These are phyloP conservation scores for Hippocampus barbouri DNA, from an alignment of 2,113 vertebrate genomes.

Conservation along the genomic window DNA sequence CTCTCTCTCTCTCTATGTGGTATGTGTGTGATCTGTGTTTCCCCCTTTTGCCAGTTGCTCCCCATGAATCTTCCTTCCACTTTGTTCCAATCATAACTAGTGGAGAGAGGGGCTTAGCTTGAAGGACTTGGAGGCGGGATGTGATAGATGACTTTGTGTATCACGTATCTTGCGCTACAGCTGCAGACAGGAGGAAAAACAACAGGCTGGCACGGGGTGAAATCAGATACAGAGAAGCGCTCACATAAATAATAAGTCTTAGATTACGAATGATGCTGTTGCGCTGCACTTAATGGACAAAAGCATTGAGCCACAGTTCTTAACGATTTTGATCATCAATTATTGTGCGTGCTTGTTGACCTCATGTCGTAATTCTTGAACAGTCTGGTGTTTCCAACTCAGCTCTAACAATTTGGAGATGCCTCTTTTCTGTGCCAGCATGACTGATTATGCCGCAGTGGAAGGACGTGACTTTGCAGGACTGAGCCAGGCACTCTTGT, in stretches of 20 bases:
- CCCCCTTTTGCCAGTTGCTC: constrained; percentile 23
- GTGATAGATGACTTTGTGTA: constrained; percentile 65
- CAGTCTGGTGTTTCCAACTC: neutral
- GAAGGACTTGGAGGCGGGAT: constrained; percentile 10
- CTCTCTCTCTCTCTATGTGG: too few relatives aligned
- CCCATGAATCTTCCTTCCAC: constrained; percentile 32
- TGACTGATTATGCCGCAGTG: neutral
- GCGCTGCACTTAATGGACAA: neutral
- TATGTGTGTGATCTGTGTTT: too few relatives aligned
- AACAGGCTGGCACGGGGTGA: constrained; percentile 14
- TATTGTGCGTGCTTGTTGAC: neutral
- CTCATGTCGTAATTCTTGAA: neutral
- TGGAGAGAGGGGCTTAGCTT: constrained; percentile 26
- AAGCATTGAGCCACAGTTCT: neutral
- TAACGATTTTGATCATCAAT: neutral
- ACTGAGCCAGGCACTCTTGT: neutral
- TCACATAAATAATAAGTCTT: neutral
- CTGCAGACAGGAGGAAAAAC: constrained; percentile 31
- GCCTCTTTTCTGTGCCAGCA: neutral
- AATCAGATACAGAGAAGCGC: constrained; percentile 32
- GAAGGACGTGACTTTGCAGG: neutral
- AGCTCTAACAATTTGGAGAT: neutral
- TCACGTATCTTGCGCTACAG: constrained; percentile 54
- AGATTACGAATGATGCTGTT: neutral
- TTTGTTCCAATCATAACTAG: constrained; percentile 57